A percentile compares a stretch with the other conserved stretches of the same genome.
Conservation (phyloP, 2,113 vertebrate genomes). For the Pituophis catenifer region DNA sequence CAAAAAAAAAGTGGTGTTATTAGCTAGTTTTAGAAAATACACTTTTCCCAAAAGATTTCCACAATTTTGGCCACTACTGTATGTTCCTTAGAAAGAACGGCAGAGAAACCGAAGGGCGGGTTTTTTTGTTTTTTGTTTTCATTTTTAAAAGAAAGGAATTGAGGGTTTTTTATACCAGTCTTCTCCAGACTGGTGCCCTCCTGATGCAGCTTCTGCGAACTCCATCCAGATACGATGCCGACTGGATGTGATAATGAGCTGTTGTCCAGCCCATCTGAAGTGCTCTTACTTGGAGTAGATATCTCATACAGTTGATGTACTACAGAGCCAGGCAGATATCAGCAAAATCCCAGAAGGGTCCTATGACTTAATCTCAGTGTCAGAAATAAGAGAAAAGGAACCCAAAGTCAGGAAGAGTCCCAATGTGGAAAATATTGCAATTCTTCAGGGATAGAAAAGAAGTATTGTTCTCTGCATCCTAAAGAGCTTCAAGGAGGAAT, state of each 20-base stretch:
- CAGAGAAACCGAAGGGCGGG: background rate
- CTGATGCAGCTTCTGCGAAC: background rate
- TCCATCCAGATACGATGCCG: background rate
- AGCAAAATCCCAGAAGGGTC: background rate
- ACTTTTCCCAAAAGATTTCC: no score
- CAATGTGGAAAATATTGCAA: background rate
- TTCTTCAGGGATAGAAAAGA: background rate
- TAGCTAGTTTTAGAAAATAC: no score
- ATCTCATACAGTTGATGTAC: background rate
- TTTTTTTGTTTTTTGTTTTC: no score
- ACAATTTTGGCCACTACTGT: no score
- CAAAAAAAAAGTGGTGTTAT: no score
- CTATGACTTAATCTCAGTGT: background rate
- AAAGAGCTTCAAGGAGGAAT: no score
- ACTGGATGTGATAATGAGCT: background rate
- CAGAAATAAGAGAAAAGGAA: background rate
- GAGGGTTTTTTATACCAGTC: background rate
- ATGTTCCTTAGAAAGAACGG: background rate
- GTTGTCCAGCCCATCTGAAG: background rate
- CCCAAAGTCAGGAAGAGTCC: background rate
- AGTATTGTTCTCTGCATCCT: background rate
- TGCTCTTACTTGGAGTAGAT: background rate
- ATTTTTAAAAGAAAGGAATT: background rate
- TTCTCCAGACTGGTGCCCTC: background rate
- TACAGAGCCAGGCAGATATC: background rate